phyloP scores from a whole-genome alignment of 2,797 vertebrate genomes.

The Cyprinella venusta region DNA sequence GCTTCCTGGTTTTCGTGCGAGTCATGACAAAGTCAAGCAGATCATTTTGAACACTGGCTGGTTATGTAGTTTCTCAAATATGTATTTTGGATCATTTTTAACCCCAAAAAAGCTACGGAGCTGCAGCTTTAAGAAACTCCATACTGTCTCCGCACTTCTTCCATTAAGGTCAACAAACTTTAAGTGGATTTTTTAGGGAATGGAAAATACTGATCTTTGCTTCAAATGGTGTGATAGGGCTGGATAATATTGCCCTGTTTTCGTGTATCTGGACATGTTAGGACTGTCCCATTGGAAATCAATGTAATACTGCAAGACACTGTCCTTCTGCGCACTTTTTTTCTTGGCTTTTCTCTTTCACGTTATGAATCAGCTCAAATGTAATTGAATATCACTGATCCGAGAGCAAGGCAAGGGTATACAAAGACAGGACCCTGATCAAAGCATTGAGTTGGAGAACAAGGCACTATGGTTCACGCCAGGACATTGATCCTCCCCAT shows the following conservation, averaged over 20 bases:
- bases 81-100: too few relatives aligned
- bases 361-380: neutral
- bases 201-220: conserved; percentile 16
- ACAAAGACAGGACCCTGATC: conserved; percentile 18
- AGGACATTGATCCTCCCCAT: conserved; percentile 27
- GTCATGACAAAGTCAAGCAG: too few relatives aligned
- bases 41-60: too few relatives aligned
- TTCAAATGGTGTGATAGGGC: conserved; percentile 19
- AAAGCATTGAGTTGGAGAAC: neutral
- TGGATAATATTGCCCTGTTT: conserved; percentile 32
- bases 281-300: conserved; percentile 56
- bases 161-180: neutral
- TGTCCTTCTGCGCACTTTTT: conserved; percentile 15
- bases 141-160: conserved; percentile 3
- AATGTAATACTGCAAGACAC: conserved; percentile 55
- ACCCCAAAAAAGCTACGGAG: too few relatives aligned
- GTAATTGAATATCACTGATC: conserved; percentile 35
- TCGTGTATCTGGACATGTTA: conserved; percentile 25
- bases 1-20: too few relatives aligned
- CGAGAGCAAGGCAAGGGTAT: conserved; percentile 24
- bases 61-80: too few relatives aligned
- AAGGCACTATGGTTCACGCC: conserved; percentile 4
- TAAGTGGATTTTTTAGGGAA: conserved; percentile 31
- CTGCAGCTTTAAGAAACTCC: neutral
- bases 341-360: neutral